These are phyloP conservation scores for Phylloscopus trochiloides DNA, from an alignment of 2,113 vertebrate genomes.

Conservation along the genomic window DNA sequence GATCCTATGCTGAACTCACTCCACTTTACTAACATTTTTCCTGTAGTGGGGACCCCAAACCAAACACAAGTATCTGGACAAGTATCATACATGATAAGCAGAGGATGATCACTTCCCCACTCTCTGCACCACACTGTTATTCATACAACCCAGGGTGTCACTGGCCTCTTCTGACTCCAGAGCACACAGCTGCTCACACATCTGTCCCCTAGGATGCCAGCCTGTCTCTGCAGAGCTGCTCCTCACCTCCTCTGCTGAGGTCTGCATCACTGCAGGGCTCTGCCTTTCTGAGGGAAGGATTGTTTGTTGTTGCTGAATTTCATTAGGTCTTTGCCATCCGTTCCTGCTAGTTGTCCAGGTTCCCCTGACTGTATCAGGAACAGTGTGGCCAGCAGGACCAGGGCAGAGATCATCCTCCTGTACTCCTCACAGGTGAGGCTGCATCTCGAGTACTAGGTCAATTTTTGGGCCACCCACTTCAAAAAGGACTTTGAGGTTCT, in stretches of 20 bases:
- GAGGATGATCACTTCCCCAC: not conserved
- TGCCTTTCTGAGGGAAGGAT: not conserved
- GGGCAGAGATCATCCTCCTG: rapidly evolving
- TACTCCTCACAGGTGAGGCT: not conserved
- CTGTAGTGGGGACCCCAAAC: not conserved
- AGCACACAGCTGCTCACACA: not conserved
- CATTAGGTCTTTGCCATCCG: not conserved
- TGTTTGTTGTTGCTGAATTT: not conserved
- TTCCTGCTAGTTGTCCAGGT: not conserved
- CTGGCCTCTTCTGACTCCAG: not conserved
- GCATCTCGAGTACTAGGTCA: not conserved
- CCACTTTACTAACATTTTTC: not conserved
- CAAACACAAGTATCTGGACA: not conserved
- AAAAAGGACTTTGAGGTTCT: not conserved
- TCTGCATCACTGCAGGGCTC: not conserved
- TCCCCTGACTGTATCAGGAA: not conserved
- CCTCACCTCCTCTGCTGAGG: not conserved
- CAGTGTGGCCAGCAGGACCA: not conserved
- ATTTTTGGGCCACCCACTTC: not conserved
- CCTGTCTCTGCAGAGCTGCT: not conserved
- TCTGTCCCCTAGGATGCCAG: rapidly evolving
- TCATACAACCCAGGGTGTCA: not conserved
- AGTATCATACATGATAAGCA: not conserved
- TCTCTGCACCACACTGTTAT: not conserved
- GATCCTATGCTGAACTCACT: not conserved